These are phyloP conservation scores for Neogobius melanostomus DNA, from an alignment of 2,113 vertebrate species.

Conservation along the genomic window DNA sequence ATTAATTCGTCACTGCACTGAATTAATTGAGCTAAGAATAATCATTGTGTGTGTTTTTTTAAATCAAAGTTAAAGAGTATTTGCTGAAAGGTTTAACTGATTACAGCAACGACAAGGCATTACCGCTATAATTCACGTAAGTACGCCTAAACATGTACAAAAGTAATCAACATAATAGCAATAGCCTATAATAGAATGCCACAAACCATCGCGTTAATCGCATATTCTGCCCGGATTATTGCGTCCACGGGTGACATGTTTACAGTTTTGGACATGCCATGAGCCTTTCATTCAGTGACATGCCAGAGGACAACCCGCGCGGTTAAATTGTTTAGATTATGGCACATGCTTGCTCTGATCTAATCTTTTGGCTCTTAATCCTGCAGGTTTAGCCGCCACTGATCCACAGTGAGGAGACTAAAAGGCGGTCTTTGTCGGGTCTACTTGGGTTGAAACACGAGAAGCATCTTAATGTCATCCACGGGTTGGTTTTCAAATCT, in stretches of 20 bases:
- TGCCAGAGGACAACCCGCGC: conserved; percentile 30
- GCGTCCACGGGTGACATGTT: conserved; percentile 44
- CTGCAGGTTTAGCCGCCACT: conserved; percentile 45
- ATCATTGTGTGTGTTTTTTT: conserved; percentile 23
- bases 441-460: conserved; percentile 62
- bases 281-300: conserved; percentile 15
- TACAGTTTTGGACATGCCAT: conserved; percentile 21
- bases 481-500: conserved; percentile 58
- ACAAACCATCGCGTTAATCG: conserved; percentile 62
- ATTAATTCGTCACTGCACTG: neutral
- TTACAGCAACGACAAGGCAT: conserved; percentile 46
- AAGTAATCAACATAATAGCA: conserved; percentile 74
- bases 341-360: conserved; percentile 59
- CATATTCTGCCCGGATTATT: conserved; percentile 58
- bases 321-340: conserved; percentile 28
- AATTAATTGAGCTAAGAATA: neutral
- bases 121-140: conserved; percentile 58
- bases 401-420: conserved; percentile 32
- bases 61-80: conserved; percentile 50
- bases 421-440: conserved; percentile 66
- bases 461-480: conserved; percentile 70
- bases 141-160: conserved; percentile 54
- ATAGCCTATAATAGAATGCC: conserved; percentile 28
- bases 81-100: conserved; percentile 41
- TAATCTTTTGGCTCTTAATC: conserved; percentile 64